Conservation (phyloP, 2,888 invertebrate species). For the Adelphocoris suturalis region DNA sequence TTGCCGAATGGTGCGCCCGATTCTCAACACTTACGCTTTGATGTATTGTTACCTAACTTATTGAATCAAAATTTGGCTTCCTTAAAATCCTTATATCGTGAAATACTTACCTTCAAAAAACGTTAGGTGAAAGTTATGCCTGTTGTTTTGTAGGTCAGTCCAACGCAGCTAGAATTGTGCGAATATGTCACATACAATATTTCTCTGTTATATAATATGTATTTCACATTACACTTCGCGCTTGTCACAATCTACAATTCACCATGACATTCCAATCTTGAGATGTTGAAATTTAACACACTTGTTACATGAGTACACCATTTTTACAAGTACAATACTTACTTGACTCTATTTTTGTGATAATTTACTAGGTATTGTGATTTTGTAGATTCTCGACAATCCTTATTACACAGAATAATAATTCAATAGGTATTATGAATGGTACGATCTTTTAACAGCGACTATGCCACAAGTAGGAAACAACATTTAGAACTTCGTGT, state of each 20-base stretch:
- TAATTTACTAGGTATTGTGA: not conserved
- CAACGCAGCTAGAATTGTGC: too few relatives aligned
- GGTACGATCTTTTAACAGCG: not conserved
- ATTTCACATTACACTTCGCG: too few relatives aligned
- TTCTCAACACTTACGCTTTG: too few relatives aligned
- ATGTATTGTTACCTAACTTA: not conserved
- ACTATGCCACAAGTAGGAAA: too few relatives aligned
- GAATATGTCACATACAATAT: too few relatives aligned
- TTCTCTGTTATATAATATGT: too few relatives aligned
- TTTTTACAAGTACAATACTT: not conserved
- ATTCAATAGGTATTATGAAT: not conserved
- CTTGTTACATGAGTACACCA: constrained; percentile 6
- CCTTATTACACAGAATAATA: not conserved
- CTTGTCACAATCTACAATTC: not conserved
- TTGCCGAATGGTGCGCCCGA: too few relatives aligned
- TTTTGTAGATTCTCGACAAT: not conserved
- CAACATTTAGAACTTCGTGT: too few relatives aligned
- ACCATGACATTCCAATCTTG: not conserved
- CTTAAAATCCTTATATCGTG: not conserved
- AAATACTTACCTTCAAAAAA: not conserved
- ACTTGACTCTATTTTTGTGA: not conserved
- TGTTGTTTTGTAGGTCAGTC: too few relatives aligned
- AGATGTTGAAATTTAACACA: not conserved
- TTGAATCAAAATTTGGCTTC: not conserved
- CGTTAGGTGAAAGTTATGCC: not conserved